Evolutionary conservation across 2,888 invertebrate genomes (phyloP), one percentile per base, ranked within the genome.

Genomic region (Plutella xylostella): DNA sequence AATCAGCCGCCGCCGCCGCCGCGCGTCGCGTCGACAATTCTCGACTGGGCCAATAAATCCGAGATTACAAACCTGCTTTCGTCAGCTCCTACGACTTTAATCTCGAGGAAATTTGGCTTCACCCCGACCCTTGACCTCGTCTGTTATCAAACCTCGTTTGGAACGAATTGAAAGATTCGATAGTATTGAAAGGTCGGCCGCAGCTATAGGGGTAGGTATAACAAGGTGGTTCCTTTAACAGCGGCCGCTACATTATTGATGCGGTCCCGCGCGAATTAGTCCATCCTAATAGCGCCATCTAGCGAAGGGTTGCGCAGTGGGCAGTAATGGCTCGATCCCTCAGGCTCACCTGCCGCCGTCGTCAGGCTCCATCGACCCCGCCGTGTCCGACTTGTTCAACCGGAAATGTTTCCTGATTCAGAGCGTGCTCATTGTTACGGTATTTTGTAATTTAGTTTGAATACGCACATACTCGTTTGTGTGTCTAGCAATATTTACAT

Each of bases 241-340:
- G 33, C 15, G 33, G 37, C 12, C 12, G 3, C 33, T 37, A 19
- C 37, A 22, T 39, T 39, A 39, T 39, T 39, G 15, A 39, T 39
- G 39, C 39, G 39, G 25, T 17, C 47, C 46, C 54, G 49, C 49
- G 47, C 51, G 47, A 57, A 63, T 62, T 57, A 55, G 53, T 48
- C 41, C 51, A 49, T 50, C 55, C 52, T 52, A 59, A 57, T 51
- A n/a, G n/a, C 50, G 51, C 49, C 47, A 48, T 45, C 47, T 52
- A 51, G 46, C 45, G 42, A 44, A 49, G 47, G 41, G 22, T 39
- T 34, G 34, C 25, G 15, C 19, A 39, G 25, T 39, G 22, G 39
- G 12, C 39, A 12, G 39, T 25, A 22, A 39, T 39, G 25, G 14
- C 17, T 39, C 39, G 25, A 11, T n/a, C 22, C 39, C 39, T 9